Conservation (phyloP, 2,113 vertebrate species). For the Mohoua ochrocephala region DNA sequence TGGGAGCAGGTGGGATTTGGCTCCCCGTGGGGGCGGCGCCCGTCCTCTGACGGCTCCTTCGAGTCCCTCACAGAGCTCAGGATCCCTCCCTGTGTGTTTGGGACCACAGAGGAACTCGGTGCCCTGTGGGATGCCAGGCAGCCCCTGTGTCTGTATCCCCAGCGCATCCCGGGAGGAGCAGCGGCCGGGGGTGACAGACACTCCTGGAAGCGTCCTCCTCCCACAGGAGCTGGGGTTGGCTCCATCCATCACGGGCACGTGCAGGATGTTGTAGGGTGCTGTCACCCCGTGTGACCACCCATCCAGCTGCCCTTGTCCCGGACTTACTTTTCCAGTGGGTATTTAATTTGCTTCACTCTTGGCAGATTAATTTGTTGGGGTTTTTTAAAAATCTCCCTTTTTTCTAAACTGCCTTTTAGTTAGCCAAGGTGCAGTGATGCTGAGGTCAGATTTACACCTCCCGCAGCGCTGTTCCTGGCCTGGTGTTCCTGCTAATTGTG, state of each 20-base stretch:
- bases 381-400: neutral
- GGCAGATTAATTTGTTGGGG: neutral
- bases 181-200: accelerated
- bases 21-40: neutral
- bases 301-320: neutral
- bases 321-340: accelerated
- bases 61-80: neutral
- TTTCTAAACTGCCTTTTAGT: neutral
- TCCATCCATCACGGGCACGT: accelerated
- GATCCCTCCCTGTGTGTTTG: neutral
- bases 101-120: accelerated
- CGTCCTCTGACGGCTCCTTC: neutral
- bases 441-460: neutral
- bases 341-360: neutral
- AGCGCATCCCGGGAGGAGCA: neutral
- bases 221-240: accelerated
- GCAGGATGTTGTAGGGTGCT: accelerated
- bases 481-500: neutral
- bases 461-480: neutral
- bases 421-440: neutral
- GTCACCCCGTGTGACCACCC: accelerated
- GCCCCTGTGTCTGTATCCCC: accelerated
- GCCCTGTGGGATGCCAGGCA: neutral
- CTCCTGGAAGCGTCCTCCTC: neutral
- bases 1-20: neutral